Base-by-base conservation (phyloP, 2,888 invertebrate species). In the Harmothoe impar region DNA sequence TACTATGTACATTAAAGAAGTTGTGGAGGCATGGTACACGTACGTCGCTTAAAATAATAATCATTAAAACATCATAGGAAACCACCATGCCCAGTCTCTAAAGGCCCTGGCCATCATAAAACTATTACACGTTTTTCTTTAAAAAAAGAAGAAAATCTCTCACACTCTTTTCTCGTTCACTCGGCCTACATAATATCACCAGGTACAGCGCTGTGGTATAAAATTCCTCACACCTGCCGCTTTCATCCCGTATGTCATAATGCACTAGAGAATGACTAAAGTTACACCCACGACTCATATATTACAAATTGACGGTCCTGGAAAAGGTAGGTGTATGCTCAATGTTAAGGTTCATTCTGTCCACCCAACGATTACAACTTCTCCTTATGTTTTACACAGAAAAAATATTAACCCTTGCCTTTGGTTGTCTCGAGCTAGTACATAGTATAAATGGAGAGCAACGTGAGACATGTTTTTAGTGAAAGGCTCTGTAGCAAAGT, bases 111-210 rank as follows among this genome's bases (percentile, higher is more conserved):
- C 62, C 20, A 7, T n/a, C 62, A n/a, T 62, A 62, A 62, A 62
- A 62, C 62, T 7, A 62, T 62, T n/a, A 62, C n/a, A 62, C 62
- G 62, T 3, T 62, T 5, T 3, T 43, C 43, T 43, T 43, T 43
- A 43, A 43, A 43, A 43, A 3, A 43, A 43, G 43, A 43, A 43
- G 5, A 43, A 43, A 10, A 3, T 10, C 43, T 43, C 43, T 43
- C 43, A 43, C 43, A 43, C 43, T 62, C 7, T n/a, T n/a, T n/a
- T 62, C 62, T 62, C 62, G 20, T n/a, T 62, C 62, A 62, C 62
- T 62, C 62, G 15, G 62, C 62, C 15, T 62, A 62, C 62, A n/a
- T 62, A 62, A 62, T 62, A 62, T 62, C 62, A 62, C 7, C 62
- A 62, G 7, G 7, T 62, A 62, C 20, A 62, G 20, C n/a, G 20